Evolutionary conservation across 2,888 invertebrate genomes (phyloP).

Genomic region (Coelogynopora nodosa): DNA sequence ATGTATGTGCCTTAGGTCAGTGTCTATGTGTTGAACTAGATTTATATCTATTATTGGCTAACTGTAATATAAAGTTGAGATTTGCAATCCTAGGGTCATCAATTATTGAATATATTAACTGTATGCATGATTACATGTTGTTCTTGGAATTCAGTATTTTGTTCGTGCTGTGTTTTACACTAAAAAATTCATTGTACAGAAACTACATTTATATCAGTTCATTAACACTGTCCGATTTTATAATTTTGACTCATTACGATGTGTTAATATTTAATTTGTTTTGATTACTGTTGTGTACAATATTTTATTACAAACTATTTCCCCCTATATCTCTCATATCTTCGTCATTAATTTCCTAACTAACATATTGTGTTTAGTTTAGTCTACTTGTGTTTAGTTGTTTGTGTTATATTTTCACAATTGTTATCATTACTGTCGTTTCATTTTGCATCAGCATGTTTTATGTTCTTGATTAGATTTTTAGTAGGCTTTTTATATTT

Average conservation of each 20-base stretch:
- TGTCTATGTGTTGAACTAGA: neutral
- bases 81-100: too few relatives aligned
- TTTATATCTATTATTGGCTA: too few relatives aligned
- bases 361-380: too few relatives aligned
- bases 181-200: neutral
- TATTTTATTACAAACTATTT: too few relatives aligned
- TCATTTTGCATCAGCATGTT: neutral
- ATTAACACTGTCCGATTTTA: neutral
- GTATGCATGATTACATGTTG: too few relatives aligned
- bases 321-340: too few relatives aligned
- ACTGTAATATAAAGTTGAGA: too few relatives aligned
- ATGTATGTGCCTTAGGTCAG: neutral
- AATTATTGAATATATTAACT: too few relatives aligned
- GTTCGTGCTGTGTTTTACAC: neutral
- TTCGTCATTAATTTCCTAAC: too few relatives aligned
- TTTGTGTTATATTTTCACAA: neutral
- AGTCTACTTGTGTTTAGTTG: neutral
- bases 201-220: neutral
- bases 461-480: neutral
- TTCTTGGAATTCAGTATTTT: neutral
- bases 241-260: neutral
- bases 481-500: neutral
- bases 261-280: too few relatives aligned
- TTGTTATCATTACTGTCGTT: neutral
- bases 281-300: too few relatives aligned